These are phyloP conservation scores for Eudasyphora cyanicolor DNA, from an alignment of 2,888 invertebrate genomes.

Conservation along the genomic window DNA sequence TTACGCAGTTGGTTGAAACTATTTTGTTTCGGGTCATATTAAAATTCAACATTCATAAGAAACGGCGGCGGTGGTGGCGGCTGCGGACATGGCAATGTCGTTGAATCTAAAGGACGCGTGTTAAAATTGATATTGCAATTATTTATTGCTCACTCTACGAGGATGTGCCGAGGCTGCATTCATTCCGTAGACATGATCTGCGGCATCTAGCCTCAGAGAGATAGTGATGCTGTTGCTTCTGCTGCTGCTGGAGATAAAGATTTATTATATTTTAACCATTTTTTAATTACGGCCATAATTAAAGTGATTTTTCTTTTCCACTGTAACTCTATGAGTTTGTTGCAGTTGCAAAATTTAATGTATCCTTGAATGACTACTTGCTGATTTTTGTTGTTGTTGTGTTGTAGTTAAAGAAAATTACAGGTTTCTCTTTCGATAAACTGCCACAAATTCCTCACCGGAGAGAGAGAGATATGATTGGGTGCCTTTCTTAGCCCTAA, in stretches of 20 bases:
- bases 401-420: conserved; percentile 46
- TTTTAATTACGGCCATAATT: conserved; percentile 63
- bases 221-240: too few relatives aligned
- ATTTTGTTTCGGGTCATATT: background rate
- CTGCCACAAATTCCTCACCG: conserved; percentile 45
- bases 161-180: background rate
- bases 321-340: background rate
- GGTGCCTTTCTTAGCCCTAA: conserved; percentile 38
- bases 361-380: conserved; percentile 1
- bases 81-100: conserved; percentile 13
- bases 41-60: background rate
- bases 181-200: background rate
- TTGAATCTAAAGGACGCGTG: conserved; percentile 58
- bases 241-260: conserved; percentile 46
- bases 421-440: conserved; percentile 46
- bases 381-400: background rate
- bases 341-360: background rate
- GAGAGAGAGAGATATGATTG: too few relatives aligned
- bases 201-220: background rate
- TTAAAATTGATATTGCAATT: conserved; percentile 47
- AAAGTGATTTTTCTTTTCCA: conserved; percentile 34
- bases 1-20: conserved; percentile 4
- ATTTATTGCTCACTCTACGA: conserved; percentile 24
- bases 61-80: background rate
- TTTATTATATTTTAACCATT: conserved; percentile 63